Base-by-base conservation (phyloP, 2,888 invertebrate species). In the Leptogaster cylindrica region DNA sequence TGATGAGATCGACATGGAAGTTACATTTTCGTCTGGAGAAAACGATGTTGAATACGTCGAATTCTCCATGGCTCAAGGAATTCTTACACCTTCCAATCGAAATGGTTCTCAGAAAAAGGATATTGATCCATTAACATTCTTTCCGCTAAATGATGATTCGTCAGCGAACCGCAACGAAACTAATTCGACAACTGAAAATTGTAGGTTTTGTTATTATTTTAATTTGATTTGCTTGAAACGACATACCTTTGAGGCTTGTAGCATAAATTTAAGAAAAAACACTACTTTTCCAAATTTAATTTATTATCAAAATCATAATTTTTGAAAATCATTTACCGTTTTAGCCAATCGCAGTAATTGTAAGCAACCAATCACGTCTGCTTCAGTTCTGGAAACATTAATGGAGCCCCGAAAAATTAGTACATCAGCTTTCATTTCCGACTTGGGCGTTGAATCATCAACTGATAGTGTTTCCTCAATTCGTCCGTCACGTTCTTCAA, bases 1-100 rank as follows among this genome's bases (percentile, higher is more conserved):
- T 74, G 93, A 93, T 76, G 93, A 93, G 77, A 93, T 93, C 76
- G 92, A 71, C 3, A 89, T 92, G 0, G 93, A 93, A 76, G 89
- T 92, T 72, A 92, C 93, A 80, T 91, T 91, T 2, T 91, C 92
- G 86, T 89, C 90, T 72, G 90, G 87, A 70, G 89, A 89, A 77
- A 89, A 89, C 75, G 89, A 89, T 76, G 87, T 89, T 7, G 89
- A 89, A 75, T 85, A 84, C 72, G 85, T 83, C 0, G 86, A 86
- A 77, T 81, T 86, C 41, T 83, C 83, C 18, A 82, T 83, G 81
- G 14, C 61, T 2, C 44, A 61, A 8, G 61, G 61, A 10, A 44
- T 44, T 4, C 27, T 44, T n/a, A n/a, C n/a, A n/a, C n/a, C n/a
- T n/a, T n/a, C n/a, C n/a, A n/a, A n/a, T 8, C 33, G 14, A 2